Evolutionary conservation across 2,113 vertebrate species (phyloP).

Genomic region (Scortum barcoo): DNA sequence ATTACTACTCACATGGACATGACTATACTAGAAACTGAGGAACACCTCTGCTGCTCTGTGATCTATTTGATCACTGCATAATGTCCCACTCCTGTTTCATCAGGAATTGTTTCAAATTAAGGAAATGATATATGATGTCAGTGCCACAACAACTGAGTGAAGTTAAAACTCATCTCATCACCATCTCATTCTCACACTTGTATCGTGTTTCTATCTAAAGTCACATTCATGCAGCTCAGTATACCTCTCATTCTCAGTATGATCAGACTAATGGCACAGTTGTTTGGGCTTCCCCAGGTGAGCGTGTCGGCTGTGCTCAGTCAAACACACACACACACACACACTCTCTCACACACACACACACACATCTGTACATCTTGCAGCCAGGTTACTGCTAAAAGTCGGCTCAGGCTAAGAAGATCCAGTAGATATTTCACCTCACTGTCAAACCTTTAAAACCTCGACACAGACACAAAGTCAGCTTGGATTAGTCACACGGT

Average conservation of each 20-base stretch:
- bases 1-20: too few relatives aligned
- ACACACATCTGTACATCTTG: background rate
- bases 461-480: background rate
- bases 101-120: too few relatives aligned
- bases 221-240: too few relatives aligned
- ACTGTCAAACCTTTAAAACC: conserved; percentile 11
- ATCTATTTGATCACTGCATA: too few relatives aligned
- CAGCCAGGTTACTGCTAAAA: background rate
- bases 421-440: background rate
- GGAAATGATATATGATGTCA: too few relatives aligned
- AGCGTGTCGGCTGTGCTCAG: background rate
- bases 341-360: background rate
- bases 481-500: background rate
- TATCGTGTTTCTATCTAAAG: background rate
- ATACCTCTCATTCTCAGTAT: too few relatives aligned
- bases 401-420: conserved; percentile 7
- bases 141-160: background rate
- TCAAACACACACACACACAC: background rate
- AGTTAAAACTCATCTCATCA: background rate
- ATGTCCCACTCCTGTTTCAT: too few relatives aligned
- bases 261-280: background rate
- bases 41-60: too few relatives aligned
- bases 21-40: too few relatives aligned
- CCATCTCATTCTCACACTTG: background rate
- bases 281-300: background rate